phyloP scores from a whole-genome alignment of 2,113 vertebrate genomes.

The Sarotherodon lohbergeri region DNA sequence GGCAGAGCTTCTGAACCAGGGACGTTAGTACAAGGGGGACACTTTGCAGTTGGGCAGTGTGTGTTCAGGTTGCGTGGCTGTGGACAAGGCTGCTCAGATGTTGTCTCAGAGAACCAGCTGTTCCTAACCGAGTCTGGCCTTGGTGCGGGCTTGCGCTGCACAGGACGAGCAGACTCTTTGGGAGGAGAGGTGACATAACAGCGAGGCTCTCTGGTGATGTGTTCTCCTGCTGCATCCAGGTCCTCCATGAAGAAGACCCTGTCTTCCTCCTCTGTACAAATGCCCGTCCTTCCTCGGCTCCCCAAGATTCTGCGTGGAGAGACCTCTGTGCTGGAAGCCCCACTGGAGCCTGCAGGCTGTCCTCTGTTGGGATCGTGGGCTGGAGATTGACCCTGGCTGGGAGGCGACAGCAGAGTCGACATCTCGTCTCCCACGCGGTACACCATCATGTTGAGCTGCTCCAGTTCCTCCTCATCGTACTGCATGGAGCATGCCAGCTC shows the following conservation, averaged over 20 bases:
- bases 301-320: constrained; percentile 72
- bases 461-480: constrained; percentile 93
- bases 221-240: constrained; percentile 76
- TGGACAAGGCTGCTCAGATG: constrained; percentile 47
- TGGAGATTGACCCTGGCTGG: constrained; percentile 85
- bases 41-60: constrained; percentile 43
- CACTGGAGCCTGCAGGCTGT: constrained; percentile 48
- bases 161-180: constrained; percentile 36
- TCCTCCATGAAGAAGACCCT: constrained; percentile 96
- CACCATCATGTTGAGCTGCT: constrained; percentile 94
- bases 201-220: constrained; percentile 54
- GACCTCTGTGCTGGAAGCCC: constrained; percentile 68
- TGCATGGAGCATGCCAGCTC: constrained; percentile 98
- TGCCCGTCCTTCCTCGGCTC: constrained; percentile 28
- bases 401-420: constrained; percentile 92
- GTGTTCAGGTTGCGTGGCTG: constrained; percentile 63
- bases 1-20: constrained; percentile 65
- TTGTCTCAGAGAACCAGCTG: constrained; percentile 49
- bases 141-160: constrained; percentile 7
- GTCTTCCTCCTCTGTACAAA: constrained; percentile 79
- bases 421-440: constrained; percentile 91
- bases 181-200: constrained; percentile 21
- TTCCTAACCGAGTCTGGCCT: constrained; percentile 42
- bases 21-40: constrained; percentile 11
- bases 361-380: constrained; percentile 65